These are phyloP conservation scores for Noctua fimbriata DNA, from an alignment of 2,888 invertebrate genomes.

Conservation along the genomic window DNA sequence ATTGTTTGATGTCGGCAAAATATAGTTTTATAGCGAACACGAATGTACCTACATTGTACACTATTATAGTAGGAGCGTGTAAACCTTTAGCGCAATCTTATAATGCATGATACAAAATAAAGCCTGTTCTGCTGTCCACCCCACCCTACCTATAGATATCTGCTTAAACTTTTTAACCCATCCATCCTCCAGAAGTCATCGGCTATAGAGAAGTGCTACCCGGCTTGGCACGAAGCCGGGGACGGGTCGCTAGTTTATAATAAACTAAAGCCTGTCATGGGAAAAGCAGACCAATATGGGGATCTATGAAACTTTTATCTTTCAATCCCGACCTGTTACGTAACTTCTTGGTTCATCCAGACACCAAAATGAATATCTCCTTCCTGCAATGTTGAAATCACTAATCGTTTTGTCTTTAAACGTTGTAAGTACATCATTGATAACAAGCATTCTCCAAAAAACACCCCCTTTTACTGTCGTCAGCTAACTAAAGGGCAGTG, in stretches of 20 bases:
- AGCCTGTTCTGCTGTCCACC: no score
- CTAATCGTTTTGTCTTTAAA: not conserved
- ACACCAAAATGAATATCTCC: not conserved
- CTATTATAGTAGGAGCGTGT: no score
- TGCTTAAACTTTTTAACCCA: no score
- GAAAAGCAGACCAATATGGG: not conserved
- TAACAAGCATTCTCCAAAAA: not conserved
- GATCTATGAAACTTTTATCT: not conserved
- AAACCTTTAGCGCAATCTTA: no score
- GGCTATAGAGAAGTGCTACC: no score
- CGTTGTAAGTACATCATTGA: not conserved
- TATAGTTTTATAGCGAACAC: not conserved
- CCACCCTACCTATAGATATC: no score
- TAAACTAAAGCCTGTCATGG: not conserved
- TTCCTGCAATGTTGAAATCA: not conserved
- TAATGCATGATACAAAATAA: no score
- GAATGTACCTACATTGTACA: not conserved
- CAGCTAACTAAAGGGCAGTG: not conserved
- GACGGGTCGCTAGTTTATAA: not conserved
- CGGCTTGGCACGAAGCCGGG: no score
- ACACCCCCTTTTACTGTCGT: not conserved
- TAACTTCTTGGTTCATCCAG: not conserved
- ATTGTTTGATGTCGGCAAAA: conserved; percentile 18
- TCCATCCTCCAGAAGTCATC: no score
- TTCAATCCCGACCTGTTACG: not conserved